Conservation (phyloP, 2,113 vertebrate species). For the Myotis davidii region DNA sequence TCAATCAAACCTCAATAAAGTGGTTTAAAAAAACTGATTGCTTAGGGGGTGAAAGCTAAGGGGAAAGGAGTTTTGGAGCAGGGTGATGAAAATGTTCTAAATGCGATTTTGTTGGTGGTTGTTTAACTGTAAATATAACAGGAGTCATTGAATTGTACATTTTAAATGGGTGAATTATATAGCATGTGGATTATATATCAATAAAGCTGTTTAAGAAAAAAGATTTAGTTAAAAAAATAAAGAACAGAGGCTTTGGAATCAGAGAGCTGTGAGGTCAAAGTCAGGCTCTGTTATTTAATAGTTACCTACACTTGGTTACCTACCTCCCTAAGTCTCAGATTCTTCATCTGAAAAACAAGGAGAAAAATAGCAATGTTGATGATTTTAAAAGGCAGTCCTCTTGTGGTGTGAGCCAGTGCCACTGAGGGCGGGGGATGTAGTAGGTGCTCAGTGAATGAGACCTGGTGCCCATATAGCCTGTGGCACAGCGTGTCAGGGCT, state of each 20-base stretch:
- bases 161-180: background rate
- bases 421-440: rapidly evolving
- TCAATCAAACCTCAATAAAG: background rate
- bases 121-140: background rate
- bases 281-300: background rate
- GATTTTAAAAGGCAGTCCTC: background rate
- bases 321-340: background rate
- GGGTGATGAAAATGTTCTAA: background rate
- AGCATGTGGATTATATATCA: background rate
- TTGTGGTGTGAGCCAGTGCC: rapidly evolving
- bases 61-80: background rate
- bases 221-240: background rate
- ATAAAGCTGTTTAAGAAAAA: background rate
- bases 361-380: background rate
- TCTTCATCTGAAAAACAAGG: background rate
- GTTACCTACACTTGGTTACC: background rate
- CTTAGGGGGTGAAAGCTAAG: background rate
- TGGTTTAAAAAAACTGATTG: background rate
- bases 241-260: background rate
- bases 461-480: background rate
- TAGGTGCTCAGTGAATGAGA: background rate
- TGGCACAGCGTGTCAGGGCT: rapidly evolving
- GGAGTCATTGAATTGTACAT: background rate
- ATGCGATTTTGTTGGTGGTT: background rate
- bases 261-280: background rate